Percentiles rank a stretch among this genome's conserved stretches.
These are phyloP conservation scores for Nerophis lumbriciformis DNA, from an alignment of 2,113 vertebrate genomes.

Conservation along the genomic window DNA sequence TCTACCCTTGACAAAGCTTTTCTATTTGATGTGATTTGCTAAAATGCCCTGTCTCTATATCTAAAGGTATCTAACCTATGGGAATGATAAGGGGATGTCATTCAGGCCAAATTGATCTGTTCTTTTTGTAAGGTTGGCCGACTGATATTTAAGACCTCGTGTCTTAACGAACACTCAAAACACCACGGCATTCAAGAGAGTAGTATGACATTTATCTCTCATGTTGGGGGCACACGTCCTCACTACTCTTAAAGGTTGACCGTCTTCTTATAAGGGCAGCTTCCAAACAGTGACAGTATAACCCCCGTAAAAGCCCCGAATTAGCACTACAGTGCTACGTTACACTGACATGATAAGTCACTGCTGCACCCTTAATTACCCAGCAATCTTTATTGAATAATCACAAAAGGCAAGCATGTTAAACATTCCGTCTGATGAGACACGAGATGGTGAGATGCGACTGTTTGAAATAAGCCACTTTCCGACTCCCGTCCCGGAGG, in stretches of 20 bases:
- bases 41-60: slow-evolving; percentile 10
- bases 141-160: slow-evolving; percentile 55
- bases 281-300: slow-evolving; percentile 30
- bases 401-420: slow-evolving; percentile 53
- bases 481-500: slow-evolving; percentile 51
- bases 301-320: slow-evolving; percentile 28
- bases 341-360: slow-evolving; percentile 32
- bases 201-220: slow-evolving; percentile 67
- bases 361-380: slow-evolving; percentile 49
- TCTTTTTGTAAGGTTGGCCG: slow-evolving; percentile 44
- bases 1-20: not conserved
- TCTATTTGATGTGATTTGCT: no score
- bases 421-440: slow-evolving; percentile 51
- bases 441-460: slow-evolving; percentile 39
- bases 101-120: slow-evolving; percentile 65
- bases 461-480: slow-evolving; percentile 58
- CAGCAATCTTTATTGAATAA: slow-evolving; percentile 56
- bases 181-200: slow-evolving; percentile 53
- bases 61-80: slow-evolving; percentile 57
- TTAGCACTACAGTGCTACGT: slow-evolving; percentile 20
- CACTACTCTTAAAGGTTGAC: slow-evolving; percentile 67
- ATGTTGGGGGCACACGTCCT: slow-evolving; percentile 42
- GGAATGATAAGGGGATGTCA: slow-evolving; percentile 57
- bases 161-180: slow-evolving; percentile 42
- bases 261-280: slow-evolving; percentile 51